Percentiles rank a stretch among this genome's conserved stretches.
phyloP scores from a whole-genome alignment of 2,888 invertebrate genomes.

The Hypselothyrea guttata region DNA sequence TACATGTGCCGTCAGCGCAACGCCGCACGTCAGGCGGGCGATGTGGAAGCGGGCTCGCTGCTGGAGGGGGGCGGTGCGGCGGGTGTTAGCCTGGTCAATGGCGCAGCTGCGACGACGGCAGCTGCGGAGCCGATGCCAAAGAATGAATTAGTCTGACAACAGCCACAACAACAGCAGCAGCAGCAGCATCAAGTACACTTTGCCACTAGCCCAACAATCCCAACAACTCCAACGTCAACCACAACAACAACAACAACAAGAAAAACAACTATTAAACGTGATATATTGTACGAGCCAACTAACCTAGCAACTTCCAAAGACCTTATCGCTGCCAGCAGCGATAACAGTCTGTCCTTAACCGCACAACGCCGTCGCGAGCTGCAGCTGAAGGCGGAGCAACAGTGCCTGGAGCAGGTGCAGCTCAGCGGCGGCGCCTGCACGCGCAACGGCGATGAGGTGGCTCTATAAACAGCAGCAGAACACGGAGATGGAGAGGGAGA shows the following conservation, averaged over 20 bases:
- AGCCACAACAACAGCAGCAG: slow-evolving; percentile 58
- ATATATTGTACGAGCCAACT: slow-evolving; percentile 63
- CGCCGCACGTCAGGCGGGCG: slow-evolving; percentile 84
- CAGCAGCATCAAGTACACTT: slow-evolving; percentile 45
- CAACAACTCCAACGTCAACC: slow-evolving; percentile 24
- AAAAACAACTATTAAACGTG: slow-evolving; percentile 58
- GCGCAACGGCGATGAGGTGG: slow-evolving; percentile 77
- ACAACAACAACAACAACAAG: slow-evolving; percentile 34
- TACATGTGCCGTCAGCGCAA: slow-evolving; percentile 91
- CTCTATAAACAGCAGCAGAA: slow-evolving; percentile 58
- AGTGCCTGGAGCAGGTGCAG: slow-evolving; percentile 65
- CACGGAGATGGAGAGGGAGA: background rate
- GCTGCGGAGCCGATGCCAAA: slow-evolving; percentile 57
- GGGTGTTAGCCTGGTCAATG: slow-evolving; percentile 60
- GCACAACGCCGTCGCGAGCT: slow-evolving; percentile 73
- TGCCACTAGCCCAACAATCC: slow-evolving; percentile 32
- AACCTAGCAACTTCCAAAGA: slow-evolving; percentile 53
- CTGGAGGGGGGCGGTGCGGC: slow-evolving; percentile 72
- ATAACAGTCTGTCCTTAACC: slow-evolving; percentile 55
- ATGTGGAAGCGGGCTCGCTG: slow-evolving; percentile 81
- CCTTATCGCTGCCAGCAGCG: slow-evolving; percentile 39
- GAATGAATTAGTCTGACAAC: slow-evolving; percentile 81
- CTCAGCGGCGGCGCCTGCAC: slow-evolving; percentile 54
- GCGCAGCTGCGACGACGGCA: slow-evolving; percentile 36
- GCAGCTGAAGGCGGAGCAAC: slow-evolving; percentile 68